Base-by-base conservation (phyloP, 2,888 invertebrate genomes). In the Drosophila anomalata region DNA sequence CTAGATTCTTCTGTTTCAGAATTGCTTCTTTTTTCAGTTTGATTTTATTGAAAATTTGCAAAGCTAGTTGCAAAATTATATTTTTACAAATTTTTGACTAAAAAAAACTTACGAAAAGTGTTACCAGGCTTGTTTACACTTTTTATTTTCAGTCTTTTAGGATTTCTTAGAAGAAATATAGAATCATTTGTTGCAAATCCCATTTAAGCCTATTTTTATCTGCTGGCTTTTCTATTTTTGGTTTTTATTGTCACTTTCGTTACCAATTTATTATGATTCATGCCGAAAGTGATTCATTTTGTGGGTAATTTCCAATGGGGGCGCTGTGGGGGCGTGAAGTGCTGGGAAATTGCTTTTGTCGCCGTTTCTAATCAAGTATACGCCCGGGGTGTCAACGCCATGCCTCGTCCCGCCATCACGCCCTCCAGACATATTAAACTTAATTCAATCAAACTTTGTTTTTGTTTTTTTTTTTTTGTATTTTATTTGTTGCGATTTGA, bases 371-470 rank as follows among this genome's bases (percentile, higher is more conserved):
- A 84, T 81, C 81, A 84, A 70, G 44, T 42, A 17, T 42, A 42
- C 31, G 42, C 42, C 41, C 41, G 46, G 52, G 59, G 41, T 48
- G 60, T 52, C 31, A 24, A 36, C 31, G 42, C 20, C 63, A 62
- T 61, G 55, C 79, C 67, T 71, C 36, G 26, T n/a, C 36, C 33
- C 9, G 12, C 14, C 22, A 46, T 29, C 24, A 47, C n/a, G 8
- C 12, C 24, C 11, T 22, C 39, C 48, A 33, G 50, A 61, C 53
- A 52, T 75, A 67, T 84, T 74, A 57, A 57, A 63, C 69, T 83
- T 83, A 79, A 86, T 87, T 80, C 65, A 86, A 79, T 86, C 58
- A 86, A 56, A 56, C 65, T 73, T 67, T 62, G 68, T 73, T 73
- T 61, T 57, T 56, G 69, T 62, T 70, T 70, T 46, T 59, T 69